Conservation (phyloP, 2,113 vertebrate genomes). For the Forbesichthys agassizii region DNA sequence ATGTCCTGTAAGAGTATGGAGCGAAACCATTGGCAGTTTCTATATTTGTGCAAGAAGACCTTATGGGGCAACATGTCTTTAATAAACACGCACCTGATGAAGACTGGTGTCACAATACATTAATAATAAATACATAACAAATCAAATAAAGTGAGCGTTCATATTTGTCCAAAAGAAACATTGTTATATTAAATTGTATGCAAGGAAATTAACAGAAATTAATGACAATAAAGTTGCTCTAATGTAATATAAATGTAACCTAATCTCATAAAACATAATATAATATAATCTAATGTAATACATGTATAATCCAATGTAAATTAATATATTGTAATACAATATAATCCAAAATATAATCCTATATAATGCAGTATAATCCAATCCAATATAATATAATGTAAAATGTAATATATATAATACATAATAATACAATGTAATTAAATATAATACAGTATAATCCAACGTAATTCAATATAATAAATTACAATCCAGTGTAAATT, state of each 20-base stretch:
- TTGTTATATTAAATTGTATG: too few species aligned
- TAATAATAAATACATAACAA: too few species aligned
- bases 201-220: too few species aligned
- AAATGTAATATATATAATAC: background rate
- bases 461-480: too few species aligned
- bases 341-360: background rate
- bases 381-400: background rate
- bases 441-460: background rate
- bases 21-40: background rate
- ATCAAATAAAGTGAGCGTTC: too few species aligned
- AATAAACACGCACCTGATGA: too few species aligned
- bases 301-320: background rate
- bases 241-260: too few species aligned
- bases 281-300: too few species aligned
- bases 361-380: background rate
- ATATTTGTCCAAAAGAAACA: too few species aligned
- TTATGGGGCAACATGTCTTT: background rate
- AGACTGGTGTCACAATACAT: too few species aligned
- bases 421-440: background rate
- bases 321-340: background rate
- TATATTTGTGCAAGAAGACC: background rate
- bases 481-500: background rate
- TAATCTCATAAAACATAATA: background rate
- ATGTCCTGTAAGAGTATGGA: constrained; percentile 82
- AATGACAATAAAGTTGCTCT: too few species aligned